Evolutionary conservation across 2,797 vertebrate species (phyloP), one percentile per base, ranked within the genome.

Genomic region (Artibeus jamaicensis): DNA sequence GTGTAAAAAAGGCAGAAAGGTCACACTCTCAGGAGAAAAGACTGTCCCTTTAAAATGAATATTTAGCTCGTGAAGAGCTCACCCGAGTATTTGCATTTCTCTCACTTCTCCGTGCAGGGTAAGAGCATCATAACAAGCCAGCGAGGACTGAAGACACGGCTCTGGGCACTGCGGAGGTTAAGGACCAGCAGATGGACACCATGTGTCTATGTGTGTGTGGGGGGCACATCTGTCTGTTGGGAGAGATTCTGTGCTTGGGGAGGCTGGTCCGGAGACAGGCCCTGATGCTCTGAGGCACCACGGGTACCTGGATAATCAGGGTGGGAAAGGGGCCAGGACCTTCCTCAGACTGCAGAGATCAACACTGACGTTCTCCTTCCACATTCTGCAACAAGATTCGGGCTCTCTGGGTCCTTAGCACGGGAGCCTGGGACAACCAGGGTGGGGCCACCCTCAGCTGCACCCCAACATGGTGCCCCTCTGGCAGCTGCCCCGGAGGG

Each of bases 401-500:
- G 34, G 76, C 15, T 29, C 59, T 71, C 11, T 32, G 76, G 34
- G 46, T 81, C 32, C 70, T 82, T 2, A 11, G 26, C 2, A 0
- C 48, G 39, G 46, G 74, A 88, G 18, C 26, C 39, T 19, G 22
- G 81, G 71, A 42, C 0, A 3, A 11, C 68, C 0, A 32, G 29
- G 65, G 32, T 4, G 59, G n/a, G 44, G 21, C 32, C 34, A 3
- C 65, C 24, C 44, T 79, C 32, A 53, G 55, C 2, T 32, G 89
- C 1, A 6, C 16, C n/a, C 48, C 5, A 2, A 18, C 42, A 32
- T 6, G 42, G 71, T 26, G 37, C 74, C 53, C 0, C 0, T 65
- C 0, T 1, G 70, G 48, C 11, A 37, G 46, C 37, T 57, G 26
- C 26, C 59, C 46, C 32, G 37, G 68, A 24, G 39, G 53, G 78